Percentiles rank a stretch among this genome's conserved stretches.
Conservation (phyloP, 2,113 vertebrate species). For the Bungarus multicinctus region DNA sequence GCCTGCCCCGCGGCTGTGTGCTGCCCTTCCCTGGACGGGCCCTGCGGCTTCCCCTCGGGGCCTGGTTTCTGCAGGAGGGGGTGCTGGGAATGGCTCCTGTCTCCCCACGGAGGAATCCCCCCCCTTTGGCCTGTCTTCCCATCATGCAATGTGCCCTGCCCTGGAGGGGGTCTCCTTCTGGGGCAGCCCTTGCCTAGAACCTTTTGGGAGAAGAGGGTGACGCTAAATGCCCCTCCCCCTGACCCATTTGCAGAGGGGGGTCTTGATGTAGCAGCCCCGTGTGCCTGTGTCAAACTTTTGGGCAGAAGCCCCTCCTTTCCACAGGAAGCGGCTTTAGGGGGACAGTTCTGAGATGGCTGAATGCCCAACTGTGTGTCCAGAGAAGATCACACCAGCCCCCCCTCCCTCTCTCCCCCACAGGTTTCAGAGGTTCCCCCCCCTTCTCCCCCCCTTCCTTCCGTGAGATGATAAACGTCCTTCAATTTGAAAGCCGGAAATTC, state of each 20-base stretch:
- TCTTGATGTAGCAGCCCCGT: accelerated
- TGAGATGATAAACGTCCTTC: neutral
- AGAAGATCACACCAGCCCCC: neutral
- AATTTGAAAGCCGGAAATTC: neutral
- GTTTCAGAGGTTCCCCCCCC: neutral
- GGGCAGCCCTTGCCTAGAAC: neutral
- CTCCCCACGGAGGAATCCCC: neutral
- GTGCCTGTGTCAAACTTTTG: too few species aligned
- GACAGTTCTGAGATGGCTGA: neutral
- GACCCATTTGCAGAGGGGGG: neutral
- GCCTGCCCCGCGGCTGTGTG: neutral
- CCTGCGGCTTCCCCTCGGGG: accelerated
- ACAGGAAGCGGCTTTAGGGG: neutral
- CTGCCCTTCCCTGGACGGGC: neutral
- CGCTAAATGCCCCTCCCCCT: neutral
- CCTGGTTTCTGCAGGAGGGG: neutral
- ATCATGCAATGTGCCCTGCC: neutral
- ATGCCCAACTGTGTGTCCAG: neutral
- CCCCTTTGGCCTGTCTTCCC: neutral
- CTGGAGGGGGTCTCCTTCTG: neutral
- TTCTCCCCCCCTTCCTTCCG: neutral
- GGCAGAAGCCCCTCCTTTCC: neutral
- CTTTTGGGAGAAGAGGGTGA: neutral
- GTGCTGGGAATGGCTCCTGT: neutral
- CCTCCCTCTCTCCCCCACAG: neutral